These are phyloP conservation scores for Agrotis clavis DNA, from an alignment of 2,888 invertebrate species.

Conservation along the genomic window DNA sequence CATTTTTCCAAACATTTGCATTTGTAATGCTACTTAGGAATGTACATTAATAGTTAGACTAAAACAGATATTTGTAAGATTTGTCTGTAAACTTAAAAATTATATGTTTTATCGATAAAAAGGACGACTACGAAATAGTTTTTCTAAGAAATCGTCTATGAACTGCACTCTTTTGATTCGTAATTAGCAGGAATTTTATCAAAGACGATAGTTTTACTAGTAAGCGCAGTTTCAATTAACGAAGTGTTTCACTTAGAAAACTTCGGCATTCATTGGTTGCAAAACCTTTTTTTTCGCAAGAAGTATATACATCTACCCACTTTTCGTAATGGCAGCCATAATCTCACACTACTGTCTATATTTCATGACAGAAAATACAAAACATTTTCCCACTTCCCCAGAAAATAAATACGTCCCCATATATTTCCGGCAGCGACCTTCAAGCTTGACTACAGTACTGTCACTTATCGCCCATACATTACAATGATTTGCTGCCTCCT, in stretches of 20 bases:
- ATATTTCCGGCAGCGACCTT: slow-evolving; percentile 48
- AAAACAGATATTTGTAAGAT: too few relatives aligned
- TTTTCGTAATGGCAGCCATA: slow-evolving; percentile 7
- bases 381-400: slow-evolving; percentile 34
- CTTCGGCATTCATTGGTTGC: slow-evolving; percentile 6
- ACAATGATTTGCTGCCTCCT: slow-evolving; percentile 47
- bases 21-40: too few relatives aligned
- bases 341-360: slow-evolving; percentile 18
- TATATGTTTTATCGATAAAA: neutral
- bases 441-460: slow-evolving; percentile 46
- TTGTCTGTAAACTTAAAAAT: too few relatives aligned
- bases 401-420: slow-evolving; percentile 46
- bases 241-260: neutral
- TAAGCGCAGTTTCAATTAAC: slow-evolving; percentile 9
- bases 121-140: neutral
- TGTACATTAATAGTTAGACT: too few relatives aligned
- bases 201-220: slow-evolving; percentile 1
- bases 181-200: slow-evolving; percentile 18
- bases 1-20: too few relatives aligned
- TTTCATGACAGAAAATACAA: slow-evolving; percentile 33
- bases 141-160: slow-evolving; percentile 1
- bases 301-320: neutral
- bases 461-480: slow-evolving; percentile 57
- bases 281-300: neutral
- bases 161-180: neutral